phyloP scores from a whole-genome alignment of 2,797 vertebrate species.

The Gallinago stenura region DNA sequence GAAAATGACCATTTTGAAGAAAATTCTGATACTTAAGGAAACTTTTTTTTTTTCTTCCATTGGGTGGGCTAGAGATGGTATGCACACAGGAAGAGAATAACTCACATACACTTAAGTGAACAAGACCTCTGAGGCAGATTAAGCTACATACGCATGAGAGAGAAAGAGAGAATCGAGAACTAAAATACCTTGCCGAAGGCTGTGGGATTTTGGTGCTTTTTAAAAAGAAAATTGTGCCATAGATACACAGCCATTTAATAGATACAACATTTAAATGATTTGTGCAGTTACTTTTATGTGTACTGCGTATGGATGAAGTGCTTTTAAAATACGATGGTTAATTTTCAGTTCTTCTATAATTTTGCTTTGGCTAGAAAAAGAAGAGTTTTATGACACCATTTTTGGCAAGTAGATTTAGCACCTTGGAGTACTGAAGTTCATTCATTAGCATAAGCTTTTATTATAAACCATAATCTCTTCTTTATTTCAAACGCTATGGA shows the following conservation, averaged over 20 bases:
- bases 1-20: not conserved
- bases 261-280: not conserved
- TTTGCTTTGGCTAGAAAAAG: slow-evolving; percentile 1
- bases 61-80: not conserved
- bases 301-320: not conserved
- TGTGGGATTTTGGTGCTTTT: not conserved
- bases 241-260: slow-evolving; percentile 11
- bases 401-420: slow-evolving; percentile 51
- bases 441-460: slow-evolving; percentile 54
- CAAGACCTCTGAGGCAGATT: slow-evolving; percentile 47
- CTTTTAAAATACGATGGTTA: not conserved
- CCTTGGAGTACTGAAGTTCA: slow-evolving; percentile 28
- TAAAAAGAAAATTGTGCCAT: not conserved
- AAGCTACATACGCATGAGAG: not conserved
- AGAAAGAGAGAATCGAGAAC: not conserved
- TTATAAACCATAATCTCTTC: slow-evolving; percentile 11
- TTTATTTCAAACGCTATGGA: not conserved
- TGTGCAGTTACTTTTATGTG: not conserved
- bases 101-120: slow-evolving; percentile 7
- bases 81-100: not conserved
- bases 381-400: slow-evolving; percentile 37
- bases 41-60: not conserved
- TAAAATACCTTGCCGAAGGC: slow-evolving; percentile 36
- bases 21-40: not conserved
- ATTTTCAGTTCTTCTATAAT: slow-evolving; percentile 43